Evolutionary conservation across 35 echinoderm and acorn worm genomes (phyloP).

Genomic region (Ophioderma brevispina): DNA sequence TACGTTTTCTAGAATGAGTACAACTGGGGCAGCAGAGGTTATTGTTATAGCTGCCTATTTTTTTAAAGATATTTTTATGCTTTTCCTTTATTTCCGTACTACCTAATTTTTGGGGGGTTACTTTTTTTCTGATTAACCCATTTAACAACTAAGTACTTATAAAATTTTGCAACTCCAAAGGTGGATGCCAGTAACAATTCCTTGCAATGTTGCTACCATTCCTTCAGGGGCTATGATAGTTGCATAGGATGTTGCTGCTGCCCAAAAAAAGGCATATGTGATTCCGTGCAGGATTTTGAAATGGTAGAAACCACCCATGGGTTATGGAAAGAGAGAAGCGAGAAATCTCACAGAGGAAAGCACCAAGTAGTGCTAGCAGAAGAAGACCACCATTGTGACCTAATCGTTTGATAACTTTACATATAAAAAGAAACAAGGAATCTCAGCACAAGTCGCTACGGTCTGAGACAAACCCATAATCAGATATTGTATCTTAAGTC

Average conservation of each 20-base stretch:
- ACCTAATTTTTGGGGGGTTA: too few relatives aligned
- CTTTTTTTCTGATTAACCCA: too few relatives aligned
- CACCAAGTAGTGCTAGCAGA: slow-evolving; percentile 72
- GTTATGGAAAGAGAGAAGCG: slow-evolving; percentile 71
- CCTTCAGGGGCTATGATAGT: slow-evolving; percentile 82
- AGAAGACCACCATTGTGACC: slow-evolving; percentile 71
- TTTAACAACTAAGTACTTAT: too few relatives aligned
- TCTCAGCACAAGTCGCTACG: slow-evolving; percentile 69
- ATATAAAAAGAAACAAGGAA: slow-evolving; percentile 84
- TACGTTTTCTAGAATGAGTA: too few relatives aligned
- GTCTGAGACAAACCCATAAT: slow-evolving; percentile 90
- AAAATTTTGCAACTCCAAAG: slow-evolving; percentile 95
- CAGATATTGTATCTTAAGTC: slow-evolving; percentile 62
- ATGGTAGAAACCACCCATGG: slow-evolving; percentile 83
- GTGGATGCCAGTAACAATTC: slow-evolving; percentile 60
- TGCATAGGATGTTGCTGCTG: slow-evolving; percentile 78
- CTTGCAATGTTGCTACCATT: slow-evolving; percentile 71
- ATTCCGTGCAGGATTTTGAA: slow-evolving; percentile 94
- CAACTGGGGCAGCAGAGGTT: too few relatives aligned
- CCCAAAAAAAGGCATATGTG: slow-evolving; percentile 87
- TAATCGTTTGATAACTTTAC: slow-evolving; percentile 60
- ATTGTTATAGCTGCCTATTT: too few relatives aligned
- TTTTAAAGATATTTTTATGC: too few relatives aligned
- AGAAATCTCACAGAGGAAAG: slow-evolving; percentile 79
- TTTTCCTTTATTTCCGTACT: too few relatives aligned